Conservation (phyloP, 2,797 vertebrate species). For the Notamacropus eugenii region DNA sequence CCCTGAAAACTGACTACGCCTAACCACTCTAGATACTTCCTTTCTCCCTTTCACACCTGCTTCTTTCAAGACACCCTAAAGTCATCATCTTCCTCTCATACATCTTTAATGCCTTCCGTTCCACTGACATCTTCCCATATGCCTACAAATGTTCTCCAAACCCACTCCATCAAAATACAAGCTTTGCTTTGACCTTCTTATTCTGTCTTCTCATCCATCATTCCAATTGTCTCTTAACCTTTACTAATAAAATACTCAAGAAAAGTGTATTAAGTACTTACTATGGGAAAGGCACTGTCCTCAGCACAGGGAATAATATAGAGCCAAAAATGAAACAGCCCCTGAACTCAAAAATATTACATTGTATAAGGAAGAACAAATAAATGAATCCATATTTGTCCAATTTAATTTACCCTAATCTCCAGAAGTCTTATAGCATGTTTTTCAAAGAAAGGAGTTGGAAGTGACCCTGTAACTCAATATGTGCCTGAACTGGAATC, state of each 20-base stretch:
- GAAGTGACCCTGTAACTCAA: neutral
- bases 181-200: neutral
- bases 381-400: neutral
- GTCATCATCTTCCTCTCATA: neutral
- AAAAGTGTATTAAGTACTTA: neutral
- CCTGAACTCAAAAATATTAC: neutral
- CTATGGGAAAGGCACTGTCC: neutral
- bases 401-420: neutral
- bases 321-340: neutral
- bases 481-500: neutral
- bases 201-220: neutral
- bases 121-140: neutral
- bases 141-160: neutral
- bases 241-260: neutral
- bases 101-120: neutral
- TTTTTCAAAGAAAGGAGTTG: neutral
- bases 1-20: neutral
- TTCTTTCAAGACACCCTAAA: neutral
- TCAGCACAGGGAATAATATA: neutral
- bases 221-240: neutral
- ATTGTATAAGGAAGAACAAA: neutral
- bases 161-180: neutral
- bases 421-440: neutral
- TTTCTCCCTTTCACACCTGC: neutral
- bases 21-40: neutral